phyloP scores from a whole-genome alignment of 2,888 invertebrate genomes.

The Caenorhabditis virilis region DNA sequence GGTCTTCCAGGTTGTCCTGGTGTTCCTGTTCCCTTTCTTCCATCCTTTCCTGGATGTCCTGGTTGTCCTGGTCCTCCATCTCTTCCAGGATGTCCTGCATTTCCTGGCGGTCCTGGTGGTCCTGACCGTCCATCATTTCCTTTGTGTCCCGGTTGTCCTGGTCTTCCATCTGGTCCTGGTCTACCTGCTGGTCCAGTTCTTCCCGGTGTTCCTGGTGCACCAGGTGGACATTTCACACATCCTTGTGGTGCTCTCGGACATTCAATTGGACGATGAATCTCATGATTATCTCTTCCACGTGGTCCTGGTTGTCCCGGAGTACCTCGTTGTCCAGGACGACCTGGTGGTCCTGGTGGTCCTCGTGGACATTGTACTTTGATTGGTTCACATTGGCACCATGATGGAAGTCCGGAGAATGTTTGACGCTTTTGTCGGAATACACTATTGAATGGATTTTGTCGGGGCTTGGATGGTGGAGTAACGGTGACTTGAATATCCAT shows the following conservation, averaged over 20 bases:
- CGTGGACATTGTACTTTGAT: conserved; percentile 53
- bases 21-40: conserved; percentile 28
- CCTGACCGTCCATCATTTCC: conserved; percentile 40
- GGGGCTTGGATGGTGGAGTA: conserved; percentile 59
- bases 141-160: conserved; percentile 36
- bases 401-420: conserved; percentile 51
- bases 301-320: conserved; percentile 44
- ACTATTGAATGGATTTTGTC: conserved; percentile 49
- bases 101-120: conserved; percentile 38
- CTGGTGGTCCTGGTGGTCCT: conserved; percentile 56
- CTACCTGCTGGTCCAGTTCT: conserved; percentile 43
- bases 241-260: conserved; percentile 44
- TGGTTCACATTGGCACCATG: conserved; percentile 59
- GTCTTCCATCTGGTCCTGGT: conserved; percentile 52
- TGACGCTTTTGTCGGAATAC: conserved; percentile 57
- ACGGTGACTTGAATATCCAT: conserved; percentile 58
- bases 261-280: conserved; percentile 37
- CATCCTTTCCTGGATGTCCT: conserved; percentile 41
- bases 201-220: conserved; percentile 43
- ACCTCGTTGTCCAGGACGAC: conserved; percentile 52
- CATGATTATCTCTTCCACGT: conserved; percentile 48
- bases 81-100: conserved; percentile 40
- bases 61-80: conserved; percentile 38
- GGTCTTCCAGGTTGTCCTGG: conserved; percentile 36
- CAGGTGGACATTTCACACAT: conserved; percentile 51